Evolutionary conservation across 1,140 invertebrate species (phyloP).

Genomic region (Caenorhabditis inopinata): DNA sequence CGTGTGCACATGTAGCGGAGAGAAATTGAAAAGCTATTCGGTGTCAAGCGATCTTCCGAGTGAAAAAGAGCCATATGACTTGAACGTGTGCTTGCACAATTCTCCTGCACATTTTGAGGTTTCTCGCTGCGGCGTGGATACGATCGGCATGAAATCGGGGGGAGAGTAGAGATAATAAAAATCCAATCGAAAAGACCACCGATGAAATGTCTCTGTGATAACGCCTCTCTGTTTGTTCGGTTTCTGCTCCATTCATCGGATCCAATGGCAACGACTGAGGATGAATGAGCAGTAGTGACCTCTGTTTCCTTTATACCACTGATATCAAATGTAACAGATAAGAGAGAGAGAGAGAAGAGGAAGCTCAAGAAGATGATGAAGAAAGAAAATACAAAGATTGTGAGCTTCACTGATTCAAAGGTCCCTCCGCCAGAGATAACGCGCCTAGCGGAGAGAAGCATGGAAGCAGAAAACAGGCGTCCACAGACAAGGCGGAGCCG

Average conservation of each 20-base stretch:
- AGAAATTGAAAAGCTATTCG: conserved; percentile 27
- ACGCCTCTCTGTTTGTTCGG: conserved; percentile 11
- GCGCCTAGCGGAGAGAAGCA: not conserved
- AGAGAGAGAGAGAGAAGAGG: not conserved
- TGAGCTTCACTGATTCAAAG: not conserved
- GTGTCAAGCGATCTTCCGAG: conserved; percentile 10
- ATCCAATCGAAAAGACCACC: not conserved
- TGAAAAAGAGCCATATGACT: conserved; percentile 3
- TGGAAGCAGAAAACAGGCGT: conserved; percentile 21
- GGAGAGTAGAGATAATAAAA: too few species aligned
- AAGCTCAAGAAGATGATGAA: not conserved
- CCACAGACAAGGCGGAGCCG: conserved; percentile 5
- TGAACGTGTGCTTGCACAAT: conserved; percentile 18
- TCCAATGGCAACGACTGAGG: not conserved
- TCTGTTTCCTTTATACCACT: conserved; percentile 9
- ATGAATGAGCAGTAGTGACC: not conserved
- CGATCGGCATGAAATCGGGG: too few species aligned
- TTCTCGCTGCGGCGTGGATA: too few species aligned
- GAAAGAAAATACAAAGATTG: conserved; percentile 33
- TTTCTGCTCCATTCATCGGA: not conserved
- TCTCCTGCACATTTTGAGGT: conserved; percentile 24
- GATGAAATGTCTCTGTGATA: not conserved
- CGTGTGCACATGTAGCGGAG: conserved; percentile 11
- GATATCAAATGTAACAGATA: too few species aligned
- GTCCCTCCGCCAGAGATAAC: not conserved